Evolutionary conservation across 1,140 invertebrate species (phyloP).

Genomic region (Papilio dardanus): DNA sequence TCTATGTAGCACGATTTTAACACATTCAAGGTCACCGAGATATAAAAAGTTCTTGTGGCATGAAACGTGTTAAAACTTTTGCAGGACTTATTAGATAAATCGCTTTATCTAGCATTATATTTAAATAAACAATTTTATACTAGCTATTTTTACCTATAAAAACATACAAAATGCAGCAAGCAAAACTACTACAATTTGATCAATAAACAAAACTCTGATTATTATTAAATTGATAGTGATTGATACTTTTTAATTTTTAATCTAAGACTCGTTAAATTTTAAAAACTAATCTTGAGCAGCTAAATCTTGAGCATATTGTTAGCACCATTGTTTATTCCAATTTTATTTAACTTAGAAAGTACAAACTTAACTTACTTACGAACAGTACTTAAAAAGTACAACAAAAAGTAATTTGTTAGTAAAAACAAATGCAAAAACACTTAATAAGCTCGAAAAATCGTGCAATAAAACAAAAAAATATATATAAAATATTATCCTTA

Average conservation of each 20-base stretch:
- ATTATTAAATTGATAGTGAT: no score
- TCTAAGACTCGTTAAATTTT: no score
- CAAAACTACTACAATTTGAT: no score
- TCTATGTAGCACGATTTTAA: not conserved
- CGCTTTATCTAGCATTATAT: not conserved
- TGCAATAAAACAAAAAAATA: not conserved
- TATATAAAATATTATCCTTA: not conserved
- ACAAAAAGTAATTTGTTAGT: not conserved
- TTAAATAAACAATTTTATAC: not conserved
- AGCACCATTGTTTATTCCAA: no score
- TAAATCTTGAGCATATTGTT: no score
- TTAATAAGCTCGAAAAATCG: not conserved
- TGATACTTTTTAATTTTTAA: no score
- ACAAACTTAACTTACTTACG: no score
- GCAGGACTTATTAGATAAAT: not conserved
- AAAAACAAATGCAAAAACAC: not conserved
- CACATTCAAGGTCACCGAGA: not conserved
- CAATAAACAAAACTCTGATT: no score
- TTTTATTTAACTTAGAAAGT: no score
- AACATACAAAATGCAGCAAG: not conserved
- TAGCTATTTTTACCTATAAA: not conserved
- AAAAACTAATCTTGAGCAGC: no score
- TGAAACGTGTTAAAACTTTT: not conserved
- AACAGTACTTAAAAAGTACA: no score
- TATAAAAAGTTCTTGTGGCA: no score